Percentiles rank a stretch among this genome's conserved stretches.
Conservation (phyloP, 2,113 vertebrate genomes). For the Phrynosoma blainvillii region DNA sequence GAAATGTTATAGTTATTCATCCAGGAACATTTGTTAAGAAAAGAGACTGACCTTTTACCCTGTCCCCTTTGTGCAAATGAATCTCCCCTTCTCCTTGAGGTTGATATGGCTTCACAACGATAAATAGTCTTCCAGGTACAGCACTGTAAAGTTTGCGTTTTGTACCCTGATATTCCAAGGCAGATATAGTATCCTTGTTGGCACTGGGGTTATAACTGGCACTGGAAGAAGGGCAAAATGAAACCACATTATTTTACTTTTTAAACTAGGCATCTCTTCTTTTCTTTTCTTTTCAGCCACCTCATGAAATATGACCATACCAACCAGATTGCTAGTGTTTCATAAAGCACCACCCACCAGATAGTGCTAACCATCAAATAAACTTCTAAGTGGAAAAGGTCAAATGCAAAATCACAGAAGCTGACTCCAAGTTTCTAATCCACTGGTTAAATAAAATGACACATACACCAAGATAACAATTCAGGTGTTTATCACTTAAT, state of each 20-base stretch:
- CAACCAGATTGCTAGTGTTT: not conserved
- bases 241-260: slow-evolving; percentile 6
- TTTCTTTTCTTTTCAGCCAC: not conserved
- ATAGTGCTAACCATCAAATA: slow-evolving; percentile 22
- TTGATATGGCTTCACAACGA: slow-evolving; percentile 89
- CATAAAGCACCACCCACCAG: not conserved
- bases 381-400: slow-evolving; percentile 3
- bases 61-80: slow-evolving; percentile 90
- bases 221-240: slow-evolving; percentile 58
- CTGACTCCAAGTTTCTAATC: not conserved
- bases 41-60: slow-evolving; percentile 89
- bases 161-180: slow-evolving; percentile 80
- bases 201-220: slow-evolving; percentile 75
- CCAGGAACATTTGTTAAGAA: not conserved
- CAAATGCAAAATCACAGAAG: not conserved
- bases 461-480: not conserved
- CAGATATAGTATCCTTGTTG: slow-evolving; percentile 74
- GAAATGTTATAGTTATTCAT: not conserved
- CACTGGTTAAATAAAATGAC: slow-evolving; percentile 6
- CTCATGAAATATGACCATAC: not conserved
- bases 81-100: slow-evolving; percentile 93
- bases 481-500: not conserved
- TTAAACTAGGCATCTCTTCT: slow-evolving; percentile 13
- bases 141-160: slow-evolving; percentile 96
- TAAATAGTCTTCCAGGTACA: slow-evolving; percentile 91